Base-by-base conservation (phyloP, 64 coral and sea anemone species). In the Porites australiensis region DNA sequence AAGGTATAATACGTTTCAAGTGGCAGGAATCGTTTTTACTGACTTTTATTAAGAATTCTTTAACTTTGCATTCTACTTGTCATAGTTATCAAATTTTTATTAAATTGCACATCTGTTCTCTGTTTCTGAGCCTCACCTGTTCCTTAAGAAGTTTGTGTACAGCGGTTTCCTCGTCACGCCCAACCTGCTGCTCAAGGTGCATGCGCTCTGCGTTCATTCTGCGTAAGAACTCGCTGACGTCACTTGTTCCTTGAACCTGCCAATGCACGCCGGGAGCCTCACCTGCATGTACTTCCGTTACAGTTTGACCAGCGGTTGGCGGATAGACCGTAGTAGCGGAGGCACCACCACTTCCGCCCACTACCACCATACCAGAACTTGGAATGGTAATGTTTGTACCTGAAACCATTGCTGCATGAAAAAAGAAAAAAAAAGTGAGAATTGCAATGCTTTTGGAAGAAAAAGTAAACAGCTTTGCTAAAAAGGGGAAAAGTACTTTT, bases 181-280 rank as follows among this genome's bases (percentile, higher is more conserved):
- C 75, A 57, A 96, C 43, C 6, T 93, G 87, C 60, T 99, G 98
- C 54, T 99, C 98, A 21, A 99, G 58, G 64, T 99, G 90, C 21
- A 99, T 96, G 91, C 98, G 87, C 65, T 99, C 98, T 63, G 90
- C 87, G 49, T 99, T 99, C 91, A 96, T 94, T 78, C 68, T 99
- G 37, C 94, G 94, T 15, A 99, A 79, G 83, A 99, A 96, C 52
- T 96, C 91, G 51, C 94, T 94, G 62, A 99, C 94, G 77, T 91
- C 98, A 92, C 91, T 94, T 2, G 95, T 98, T 48, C 95, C 88
- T 53, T 91, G 88, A 3, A 94, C 66, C 22, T 94, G 92, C 95
- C 95, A 98, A 22, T 89, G 91, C 4, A 79, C n/a, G 4, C 15
- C 70, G 18, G 82, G 54, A 64, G 82, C 58, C 45, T 74, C 72